phyloP scores from a whole-genome alignment of 2,888 invertebrate genomes.

The Troglohyphantes excavatus region DNA sequence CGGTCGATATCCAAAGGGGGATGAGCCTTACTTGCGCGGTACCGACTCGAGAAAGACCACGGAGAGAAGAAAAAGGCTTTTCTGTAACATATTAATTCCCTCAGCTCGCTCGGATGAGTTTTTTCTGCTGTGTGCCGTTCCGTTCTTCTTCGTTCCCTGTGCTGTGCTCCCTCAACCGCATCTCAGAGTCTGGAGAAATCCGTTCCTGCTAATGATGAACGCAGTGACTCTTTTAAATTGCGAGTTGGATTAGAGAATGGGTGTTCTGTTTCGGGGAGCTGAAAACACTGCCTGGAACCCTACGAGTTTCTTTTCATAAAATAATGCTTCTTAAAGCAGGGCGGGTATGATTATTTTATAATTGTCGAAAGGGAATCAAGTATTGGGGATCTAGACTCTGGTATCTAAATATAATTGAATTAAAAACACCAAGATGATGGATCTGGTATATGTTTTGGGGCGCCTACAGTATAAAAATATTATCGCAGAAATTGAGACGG shows the following conservation, averaged over 20 bases:
- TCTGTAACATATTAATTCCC: slow-evolving; percentile 52
- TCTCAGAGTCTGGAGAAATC: slow-evolving; percentile 31
- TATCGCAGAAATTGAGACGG: too few relatives aligned
- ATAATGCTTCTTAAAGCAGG: too few relatives aligned
- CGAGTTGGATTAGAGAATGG: slow-evolving; percentile 35
- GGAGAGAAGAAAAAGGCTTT: slow-evolving; percentile 52
- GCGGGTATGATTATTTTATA: too few relatives aligned
- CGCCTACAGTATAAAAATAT: too few relatives aligned
- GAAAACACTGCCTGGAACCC: background rate
- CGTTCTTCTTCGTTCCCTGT: slow-evolving; percentile 6
- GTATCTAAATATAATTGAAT: too few relatives aligned
- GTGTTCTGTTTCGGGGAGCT: background rate
- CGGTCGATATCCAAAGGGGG: slow-evolving; percentile 55
- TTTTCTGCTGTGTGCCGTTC: background rate
- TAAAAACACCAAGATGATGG: too few relatives aligned
- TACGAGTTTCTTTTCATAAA: background rate
- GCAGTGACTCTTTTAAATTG: slow-evolving; percentile 45
- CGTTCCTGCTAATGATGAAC: slow-evolving; percentile 41
- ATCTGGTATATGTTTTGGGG: too few relatives aligned
- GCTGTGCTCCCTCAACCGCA: slow-evolving; percentile 26
- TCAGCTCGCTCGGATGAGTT: background rate
- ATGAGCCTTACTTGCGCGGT: slow-evolving; percentile 38
- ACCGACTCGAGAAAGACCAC: background rate
- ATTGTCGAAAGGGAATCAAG: too few relatives aligned
- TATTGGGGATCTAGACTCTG: too few relatives aligned